Percentiles rank a stretch among this genome's conserved stretches.
Evolutionary conservation across 2,888 invertebrate species (phyloP).

Genomic region (Drosophila melanocephala): DNA sequence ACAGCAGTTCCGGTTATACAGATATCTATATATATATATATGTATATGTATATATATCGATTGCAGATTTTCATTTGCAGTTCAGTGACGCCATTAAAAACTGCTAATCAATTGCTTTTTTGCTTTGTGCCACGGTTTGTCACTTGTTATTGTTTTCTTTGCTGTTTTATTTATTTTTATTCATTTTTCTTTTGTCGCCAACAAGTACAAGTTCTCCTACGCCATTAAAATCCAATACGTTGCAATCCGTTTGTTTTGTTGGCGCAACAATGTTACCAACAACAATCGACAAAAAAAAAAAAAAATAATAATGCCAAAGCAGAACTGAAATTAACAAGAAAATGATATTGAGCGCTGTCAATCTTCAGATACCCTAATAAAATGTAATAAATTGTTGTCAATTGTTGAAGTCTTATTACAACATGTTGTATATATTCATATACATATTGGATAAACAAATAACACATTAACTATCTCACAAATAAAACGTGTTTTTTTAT

Average conservation of each 20-base stretch:
- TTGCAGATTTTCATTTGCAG: constrained; percentile 44
- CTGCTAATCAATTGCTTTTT: constrained; percentile 67
- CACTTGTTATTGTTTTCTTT: constrained; percentile 5
- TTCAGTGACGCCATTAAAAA: constrained; percentile 63
- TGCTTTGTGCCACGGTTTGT: neutral
- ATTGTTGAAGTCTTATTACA: neutral
- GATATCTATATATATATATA: neutral
- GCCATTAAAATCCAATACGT: constrained; percentile 30
- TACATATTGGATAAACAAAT: neutral
- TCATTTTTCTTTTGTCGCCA: constrained; percentile 11
- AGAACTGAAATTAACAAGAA: constrained; percentile 12
- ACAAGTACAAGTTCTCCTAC: constrained; percentile 40
- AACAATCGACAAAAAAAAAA: neutral
- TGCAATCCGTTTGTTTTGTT: constrained; percentile 62
- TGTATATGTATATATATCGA: constrained; percentile 11
- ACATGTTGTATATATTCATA: neutral
- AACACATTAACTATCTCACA: neutral
- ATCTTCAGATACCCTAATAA: constrained; percentile 5
- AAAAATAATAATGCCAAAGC: neutral
- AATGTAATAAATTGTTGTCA: neutral
- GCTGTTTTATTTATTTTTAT: neutral
- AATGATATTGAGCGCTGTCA: neutral
- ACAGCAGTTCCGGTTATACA: constrained; percentile 42
- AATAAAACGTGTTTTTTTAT: neutral
- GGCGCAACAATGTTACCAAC: constrained; percentile 51